Conservation (phyloP, 2,888 invertebrate genomes). For the Sesia apiformis region DNA sequence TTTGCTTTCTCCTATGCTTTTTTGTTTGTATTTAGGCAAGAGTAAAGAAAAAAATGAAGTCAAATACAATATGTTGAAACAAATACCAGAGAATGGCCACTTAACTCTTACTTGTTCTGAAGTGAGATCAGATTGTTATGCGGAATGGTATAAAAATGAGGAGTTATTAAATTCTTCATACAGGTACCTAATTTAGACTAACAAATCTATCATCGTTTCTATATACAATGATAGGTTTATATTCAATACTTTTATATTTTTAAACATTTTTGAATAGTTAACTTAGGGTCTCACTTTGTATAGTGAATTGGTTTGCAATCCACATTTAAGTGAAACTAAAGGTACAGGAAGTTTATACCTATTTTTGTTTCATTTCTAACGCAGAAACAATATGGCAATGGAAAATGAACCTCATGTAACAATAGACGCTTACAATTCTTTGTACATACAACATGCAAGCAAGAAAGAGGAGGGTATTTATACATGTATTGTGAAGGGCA, state of each 20-base stretch:
- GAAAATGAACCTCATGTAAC: conserved; percentile 57
- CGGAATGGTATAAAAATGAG: conserved; percentile 73
- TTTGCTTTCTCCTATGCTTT: no score
- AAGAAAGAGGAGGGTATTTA: conserved; percentile 80
- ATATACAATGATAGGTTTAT: neutral
- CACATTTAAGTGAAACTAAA: neutral
- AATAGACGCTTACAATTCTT: conserved; percentile 71
- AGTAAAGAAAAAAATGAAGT: conserved; percentile 1
- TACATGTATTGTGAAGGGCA: conserved; percentile 78
- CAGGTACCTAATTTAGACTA: conserved; percentile 9
- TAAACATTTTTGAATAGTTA: neutral
- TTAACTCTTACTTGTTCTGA: conserved; percentile 73
- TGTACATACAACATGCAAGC: conserved; percentile 75
- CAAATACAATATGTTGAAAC: conserved; percentile 23
- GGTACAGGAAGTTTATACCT: neutral
- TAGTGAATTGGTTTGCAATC: neutral
- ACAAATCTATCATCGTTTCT: neutral
- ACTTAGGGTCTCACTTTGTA: neutral
- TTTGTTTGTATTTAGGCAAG: no score
- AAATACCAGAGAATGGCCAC: conserved; percentile 69
- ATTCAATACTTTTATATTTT: neutral
- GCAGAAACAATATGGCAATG: conserved; percentile 22
- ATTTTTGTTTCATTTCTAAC: neutral
- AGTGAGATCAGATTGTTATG: conserved; percentile 54
- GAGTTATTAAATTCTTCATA: conserved; percentile 43